A percentile compares a stretch with the other conserved stretches of the same genome.
These are phyloP conservation scores for Sakesphorus luctuosus DNA, from an alignment of 2,113 vertebrate genomes.

Conservation along the genomic window DNA sequence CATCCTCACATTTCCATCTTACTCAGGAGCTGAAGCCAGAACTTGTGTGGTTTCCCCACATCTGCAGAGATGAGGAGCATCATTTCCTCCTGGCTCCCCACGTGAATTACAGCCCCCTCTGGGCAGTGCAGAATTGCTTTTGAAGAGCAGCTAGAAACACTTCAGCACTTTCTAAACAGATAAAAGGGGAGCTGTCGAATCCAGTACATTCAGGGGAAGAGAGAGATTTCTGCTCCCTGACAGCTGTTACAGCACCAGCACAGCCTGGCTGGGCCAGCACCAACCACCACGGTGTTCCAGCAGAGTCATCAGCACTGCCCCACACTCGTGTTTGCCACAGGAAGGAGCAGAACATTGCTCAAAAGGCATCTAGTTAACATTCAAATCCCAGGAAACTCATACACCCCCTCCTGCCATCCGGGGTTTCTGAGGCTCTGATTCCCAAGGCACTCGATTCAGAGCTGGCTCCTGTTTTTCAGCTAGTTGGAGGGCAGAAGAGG, in stretches of 20 bases:
- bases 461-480: neutral
- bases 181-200: constrained; percentile 22
- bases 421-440: neutral
- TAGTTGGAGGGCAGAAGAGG: neutral
- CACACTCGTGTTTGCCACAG: neutral
- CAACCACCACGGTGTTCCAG: neutral
- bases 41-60: neutral
- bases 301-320: neutral
- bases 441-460: fast-evolving
- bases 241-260: neutral
- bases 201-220: neutral
- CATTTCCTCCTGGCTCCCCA: constrained; percentile 10
- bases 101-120: constrained; percentile 44
- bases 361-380: neutral
- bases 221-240: neutral
- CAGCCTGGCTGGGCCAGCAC: neutral
- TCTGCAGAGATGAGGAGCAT: constrained; percentile 5
- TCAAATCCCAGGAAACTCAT: neutral
- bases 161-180: constrained; percentile 57
- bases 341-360: neutral
- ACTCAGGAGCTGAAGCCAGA: neutral
- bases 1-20: neutral
- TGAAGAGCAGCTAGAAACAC: constrained; percentile 55
- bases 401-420: neutral
- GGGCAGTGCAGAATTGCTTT: constrained; percentile 61